Percentiles rank a stretch among this genome's conserved stretches.
phyloP scores from a whole-genome alignment of 2,797 vertebrate genomes.

The Diglossa cyanea region DNA sequence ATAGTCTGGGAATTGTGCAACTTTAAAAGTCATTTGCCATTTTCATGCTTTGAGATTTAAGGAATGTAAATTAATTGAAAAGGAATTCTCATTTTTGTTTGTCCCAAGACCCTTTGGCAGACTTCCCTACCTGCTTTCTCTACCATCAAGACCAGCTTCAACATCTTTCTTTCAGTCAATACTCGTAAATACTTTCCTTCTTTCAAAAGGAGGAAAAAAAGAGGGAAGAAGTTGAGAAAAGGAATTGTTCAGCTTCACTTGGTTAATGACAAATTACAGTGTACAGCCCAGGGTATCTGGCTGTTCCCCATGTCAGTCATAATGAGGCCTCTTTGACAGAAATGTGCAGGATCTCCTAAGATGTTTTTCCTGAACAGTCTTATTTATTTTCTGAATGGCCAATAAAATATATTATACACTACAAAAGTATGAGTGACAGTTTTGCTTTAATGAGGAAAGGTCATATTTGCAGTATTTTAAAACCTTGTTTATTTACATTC shows the following conservation, averaged over 20 bases:
- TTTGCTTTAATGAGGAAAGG: not conserved
- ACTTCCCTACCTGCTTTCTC: not conserved
- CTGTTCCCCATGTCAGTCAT: not conserved
- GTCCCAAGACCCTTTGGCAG: not conserved
- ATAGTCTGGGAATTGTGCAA: not conserved
- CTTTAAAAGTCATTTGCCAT: not conserved
- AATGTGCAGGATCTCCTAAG: not conserved
- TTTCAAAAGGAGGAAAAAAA: not conserved
- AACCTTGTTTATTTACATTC: not conserved
- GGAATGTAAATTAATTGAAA: not conserved
- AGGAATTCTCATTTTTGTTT: not conserved
- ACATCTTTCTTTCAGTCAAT: not conserved
- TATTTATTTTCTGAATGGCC: not conserved
- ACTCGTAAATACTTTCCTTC: not conserved
- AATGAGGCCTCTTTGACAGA: not conserved
- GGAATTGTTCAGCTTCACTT: not conserved
- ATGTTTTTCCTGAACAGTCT: not conserved
- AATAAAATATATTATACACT: fast-evolving
- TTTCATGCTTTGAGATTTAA: not conserved
- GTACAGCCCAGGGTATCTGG: not conserved
- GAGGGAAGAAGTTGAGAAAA: not conserved
- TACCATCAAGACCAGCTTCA: not conserved
- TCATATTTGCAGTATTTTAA: not conserved
- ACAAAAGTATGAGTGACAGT: not conserved
- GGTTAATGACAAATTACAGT: not conserved